phyloP scores from a whole-genome alignment of 2,888 invertebrate genomes.

The Incurvaria masculella region DNA sequence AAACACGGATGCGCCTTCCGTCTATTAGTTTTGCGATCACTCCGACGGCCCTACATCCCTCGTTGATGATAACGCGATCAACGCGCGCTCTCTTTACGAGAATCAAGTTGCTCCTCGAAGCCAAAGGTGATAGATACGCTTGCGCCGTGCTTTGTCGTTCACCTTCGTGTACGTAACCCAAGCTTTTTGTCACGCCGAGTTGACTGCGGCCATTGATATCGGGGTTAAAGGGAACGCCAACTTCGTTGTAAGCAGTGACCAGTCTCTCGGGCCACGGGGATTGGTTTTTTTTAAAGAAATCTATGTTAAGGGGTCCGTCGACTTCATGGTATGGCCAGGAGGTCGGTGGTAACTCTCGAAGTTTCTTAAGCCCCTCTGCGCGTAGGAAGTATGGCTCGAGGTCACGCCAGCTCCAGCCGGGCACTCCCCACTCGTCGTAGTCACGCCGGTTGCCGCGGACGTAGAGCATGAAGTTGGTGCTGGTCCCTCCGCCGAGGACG shows the following conservation, averaged over 20 bases:
- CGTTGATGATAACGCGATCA: slow-evolving; percentile 27
- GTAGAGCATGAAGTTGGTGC: slow-evolving; percentile 38
- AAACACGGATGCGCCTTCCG: slow-evolving; percentile 14
- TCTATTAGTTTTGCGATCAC: background rate
- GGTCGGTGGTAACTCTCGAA: slow-evolving; percentile 22
- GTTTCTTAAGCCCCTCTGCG: slow-evolving; percentile 28
- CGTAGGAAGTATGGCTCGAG: slow-evolving; percentile 31
- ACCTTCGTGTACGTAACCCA: slow-evolving; percentile 28
- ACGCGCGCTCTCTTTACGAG: slow-evolving; percentile 27
- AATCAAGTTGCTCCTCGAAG: slow-evolving; percentile 22
- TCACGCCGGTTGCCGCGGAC: slow-evolving; percentile 30
- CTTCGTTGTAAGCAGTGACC: slow-evolving; percentile 20
- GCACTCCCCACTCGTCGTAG: slow-evolving; percentile 22
- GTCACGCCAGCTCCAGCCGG: slow-evolving; percentile 33
- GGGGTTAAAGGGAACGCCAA: slow-evolving; percentile 26
- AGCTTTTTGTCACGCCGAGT: slow-evolving; percentile 27
- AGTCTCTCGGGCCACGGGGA: slow-evolving; percentile 31
- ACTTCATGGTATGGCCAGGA: slow-evolving; percentile 33
- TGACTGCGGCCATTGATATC: slow-evolving; percentile 32
- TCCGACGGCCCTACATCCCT: slow-evolving; percentile 7
- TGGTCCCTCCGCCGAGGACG: slow-evolving; percentile 38
- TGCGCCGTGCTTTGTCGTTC: slow-evolving; percentile 31
- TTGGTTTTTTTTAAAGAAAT: slow-evolving; percentile 24
- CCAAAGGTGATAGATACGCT: slow-evolving; percentile 24
- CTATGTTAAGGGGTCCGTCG: slow-evolving; percentile 25